Evolutionary conservation across 37 sponge, comb jelly and placozoan species (phyloP).

Genomic region (Agelas oroides): DNA sequence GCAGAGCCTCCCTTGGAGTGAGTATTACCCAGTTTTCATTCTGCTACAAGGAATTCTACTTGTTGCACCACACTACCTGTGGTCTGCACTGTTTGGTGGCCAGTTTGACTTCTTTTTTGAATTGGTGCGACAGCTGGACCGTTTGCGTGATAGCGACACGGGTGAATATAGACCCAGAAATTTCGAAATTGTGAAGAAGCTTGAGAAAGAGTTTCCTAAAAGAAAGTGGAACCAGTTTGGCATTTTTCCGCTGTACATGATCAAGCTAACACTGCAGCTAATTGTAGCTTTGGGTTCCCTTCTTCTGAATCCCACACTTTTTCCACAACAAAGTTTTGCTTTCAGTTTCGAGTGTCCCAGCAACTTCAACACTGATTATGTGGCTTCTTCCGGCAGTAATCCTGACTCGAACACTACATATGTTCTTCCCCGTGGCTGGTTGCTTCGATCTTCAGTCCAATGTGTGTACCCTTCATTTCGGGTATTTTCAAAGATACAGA

Average conservation of each 20-base stretch:
- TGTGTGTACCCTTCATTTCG: slow-evolving; percentile 3
- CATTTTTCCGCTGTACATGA: slow-evolving; percentile 45
- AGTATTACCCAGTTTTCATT: slow-evolving; percentile 46
- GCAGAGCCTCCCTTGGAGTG: slow-evolving; percentile 21
- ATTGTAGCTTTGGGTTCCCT: not conserved
- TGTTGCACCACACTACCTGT: slow-evolving; percentile 59
- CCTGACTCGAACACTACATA: too few relatives aligned
- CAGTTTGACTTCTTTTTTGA: slow-evolving; percentile 57
- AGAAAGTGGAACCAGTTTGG: slow-evolving; percentile 10
- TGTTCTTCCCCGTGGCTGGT: not conserved
- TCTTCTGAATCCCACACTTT: not conserved
- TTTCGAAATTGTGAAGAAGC: slow-evolving; percentile 38
- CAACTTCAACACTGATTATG: not conserved
- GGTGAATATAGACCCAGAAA: slow-evolving; percentile 57
- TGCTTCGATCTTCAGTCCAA: not conserved
- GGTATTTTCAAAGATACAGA: not conserved
- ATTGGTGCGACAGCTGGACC: slow-evolving; percentile 34
- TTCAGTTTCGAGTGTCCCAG: not conserved
- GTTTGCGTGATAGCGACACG: slow-evolving; percentile 48
- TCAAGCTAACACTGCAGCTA: slow-evolving; percentile 47
- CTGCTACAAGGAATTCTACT: slow-evolving; percentile 44
- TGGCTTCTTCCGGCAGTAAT: not conserved
- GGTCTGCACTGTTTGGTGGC: slow-evolving; percentile 41
- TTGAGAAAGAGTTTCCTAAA: slow-evolving; percentile 41
- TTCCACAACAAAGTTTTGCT: not conserved